phyloP scores from a whole-genome alignment of 2,888 invertebrate species.

The Hydroisotoma schaefferi region DNA sequence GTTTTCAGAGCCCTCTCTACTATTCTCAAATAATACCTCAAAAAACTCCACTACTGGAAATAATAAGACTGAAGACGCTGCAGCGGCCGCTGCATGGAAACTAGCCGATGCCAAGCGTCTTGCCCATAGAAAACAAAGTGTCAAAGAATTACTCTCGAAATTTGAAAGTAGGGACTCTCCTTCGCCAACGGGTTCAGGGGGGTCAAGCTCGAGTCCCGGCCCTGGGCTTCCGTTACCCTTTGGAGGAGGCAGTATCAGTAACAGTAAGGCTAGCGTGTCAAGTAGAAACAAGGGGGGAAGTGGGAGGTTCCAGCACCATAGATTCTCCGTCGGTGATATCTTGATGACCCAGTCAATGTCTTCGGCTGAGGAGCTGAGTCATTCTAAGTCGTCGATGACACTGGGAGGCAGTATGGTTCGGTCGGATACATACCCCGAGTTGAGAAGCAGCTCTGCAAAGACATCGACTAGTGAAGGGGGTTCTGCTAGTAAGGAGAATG shows the following conservation, averaged over 20 bases:
- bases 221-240: conserved; percentile 51
- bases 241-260: conserved; percentile 14
- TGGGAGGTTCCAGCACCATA: conserved; percentile 44
- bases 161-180: conserved; percentile 58
- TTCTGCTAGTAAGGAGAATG: conserved; percentile 45
- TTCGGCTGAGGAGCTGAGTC: conserved; percentile 33
- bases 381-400: conserved; percentile 19
- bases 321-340: conserved; percentile 48
- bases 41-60: background rate
- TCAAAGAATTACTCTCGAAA: conserved; percentile 62
- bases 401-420: conserved; percentile 37
- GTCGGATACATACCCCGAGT: conserved; percentile 48
- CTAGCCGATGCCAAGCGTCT: conserved; percentile 46
- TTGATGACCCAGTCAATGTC: conserved; percentile 44
- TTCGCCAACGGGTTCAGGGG: background rate
- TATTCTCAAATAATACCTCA: conserved; percentile 22
- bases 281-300: conserved; percentile 9
- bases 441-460: conserved; percentile 27
- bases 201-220: conserved; percentile 51
- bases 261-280: background rate
- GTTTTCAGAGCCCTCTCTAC: conserved; percentile 46
- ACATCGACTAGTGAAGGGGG: conserved; percentile 26
- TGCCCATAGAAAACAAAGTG: conserved; percentile 56
- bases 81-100: conserved; percentile 42
- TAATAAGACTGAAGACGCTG: conserved; percentile 23